Evolutionary conservation across 2,888 invertebrate species (phyloP), one percentile per base, ranked within the genome.

Genomic region (Gonocerus acuteangulatus): DNA sequence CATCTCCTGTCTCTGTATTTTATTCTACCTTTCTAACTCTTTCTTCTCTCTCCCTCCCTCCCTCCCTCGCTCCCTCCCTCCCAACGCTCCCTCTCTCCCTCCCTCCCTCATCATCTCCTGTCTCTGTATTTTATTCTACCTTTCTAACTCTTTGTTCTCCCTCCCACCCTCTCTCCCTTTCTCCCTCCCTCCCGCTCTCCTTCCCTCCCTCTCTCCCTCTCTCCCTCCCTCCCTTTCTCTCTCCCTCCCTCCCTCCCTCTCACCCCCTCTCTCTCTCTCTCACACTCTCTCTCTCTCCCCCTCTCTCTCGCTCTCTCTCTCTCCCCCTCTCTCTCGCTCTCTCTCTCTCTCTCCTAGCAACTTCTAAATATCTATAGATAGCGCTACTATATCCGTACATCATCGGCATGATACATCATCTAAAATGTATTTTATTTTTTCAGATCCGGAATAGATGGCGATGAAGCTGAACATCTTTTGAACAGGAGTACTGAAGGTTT

Each of bases 161-260:
- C 2, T 16, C 21, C 18, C 27, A 21, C 45, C 32, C 21, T 36
- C 32, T 22, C 57, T 47, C 19, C 15, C 21, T 36, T 18, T 22
- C 57, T 47, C 19, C 15, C 2, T 4, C 27, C 9, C 22, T 21
- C 21, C 7, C 22, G 11, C 21, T 18, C 15, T 42, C 19, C 42
- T 23, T 13, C 13, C 1, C 9, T 42, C 42, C 6, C n/a, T 11
- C 23, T 44, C 19, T 39, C 15, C 42, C 27, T 11, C 39, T 36
- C 6, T 21, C 23, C 42, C 27, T 39, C 16, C 45, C 23, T 7
- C 39, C 52, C n/a, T 19, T 23, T 19, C 21, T n/a, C 52, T 16
- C 23, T 36, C 52, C n/a, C 21, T 23, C 32, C 21, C 18, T 60
- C 22, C 23, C 47, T 60, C 13, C 22, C 27, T 27, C 15, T 51